phyloP scores from a whole-genome alignment of 2,888 invertebrate species.

The Phorcus lineatus region DNA sequence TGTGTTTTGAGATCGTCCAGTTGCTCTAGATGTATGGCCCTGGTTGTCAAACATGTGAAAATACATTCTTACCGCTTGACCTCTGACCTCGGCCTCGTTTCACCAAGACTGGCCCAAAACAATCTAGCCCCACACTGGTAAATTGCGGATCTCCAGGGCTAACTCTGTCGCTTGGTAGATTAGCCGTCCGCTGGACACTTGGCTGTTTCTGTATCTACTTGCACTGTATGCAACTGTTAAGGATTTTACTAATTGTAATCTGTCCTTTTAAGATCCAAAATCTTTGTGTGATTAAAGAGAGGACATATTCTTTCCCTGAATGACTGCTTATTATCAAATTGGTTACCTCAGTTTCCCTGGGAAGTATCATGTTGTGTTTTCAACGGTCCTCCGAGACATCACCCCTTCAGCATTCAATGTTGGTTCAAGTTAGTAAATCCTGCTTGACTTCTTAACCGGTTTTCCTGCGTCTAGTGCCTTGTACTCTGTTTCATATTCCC shows the following conservation, averaged over 20 bases:
- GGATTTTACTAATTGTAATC: slow-evolving; percentile 32
- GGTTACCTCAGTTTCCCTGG: slow-evolving; percentile 42
- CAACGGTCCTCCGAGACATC: slow-evolving; percentile 40
- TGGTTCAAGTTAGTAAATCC: slow-evolving; percentile 31
- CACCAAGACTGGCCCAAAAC: slow-evolving; percentile 53
- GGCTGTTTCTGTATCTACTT: slow-evolving; percentile 24
- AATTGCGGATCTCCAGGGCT: slow-evolving; percentile 46
- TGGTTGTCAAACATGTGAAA: slow-evolving; percentile 51
- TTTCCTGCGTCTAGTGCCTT: neutral
- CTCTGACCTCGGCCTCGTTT: slow-evolving; percentile 53
- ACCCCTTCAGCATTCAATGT: slow-evolving; percentile 30
- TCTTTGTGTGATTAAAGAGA: slow-evolving; percentile 38
- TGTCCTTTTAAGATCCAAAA: slow-evolving; percentile 47
- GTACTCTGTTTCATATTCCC: neutral
- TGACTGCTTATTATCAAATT: slow-evolving; percentile 41
- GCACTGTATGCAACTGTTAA: slow-evolving; percentile 38
- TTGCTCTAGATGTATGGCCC: slow-evolving; percentile 54
- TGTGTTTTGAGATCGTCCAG: slow-evolving; percentile 50
- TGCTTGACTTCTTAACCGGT: neutral
- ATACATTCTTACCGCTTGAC: slow-evolving; percentile 53
- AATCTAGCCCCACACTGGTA: slow-evolving; percentile 50
- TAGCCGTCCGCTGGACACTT: slow-evolving; percentile 42
- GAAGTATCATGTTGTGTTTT: slow-evolving; percentile 49
- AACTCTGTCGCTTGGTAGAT: slow-evolving; percentile 46
- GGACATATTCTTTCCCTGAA: slow-evolving; percentile 44